phyloP scores from a whole-genome alignment of 2,113 vertebrate genomes.

The Mastomys coucha region DNA sequence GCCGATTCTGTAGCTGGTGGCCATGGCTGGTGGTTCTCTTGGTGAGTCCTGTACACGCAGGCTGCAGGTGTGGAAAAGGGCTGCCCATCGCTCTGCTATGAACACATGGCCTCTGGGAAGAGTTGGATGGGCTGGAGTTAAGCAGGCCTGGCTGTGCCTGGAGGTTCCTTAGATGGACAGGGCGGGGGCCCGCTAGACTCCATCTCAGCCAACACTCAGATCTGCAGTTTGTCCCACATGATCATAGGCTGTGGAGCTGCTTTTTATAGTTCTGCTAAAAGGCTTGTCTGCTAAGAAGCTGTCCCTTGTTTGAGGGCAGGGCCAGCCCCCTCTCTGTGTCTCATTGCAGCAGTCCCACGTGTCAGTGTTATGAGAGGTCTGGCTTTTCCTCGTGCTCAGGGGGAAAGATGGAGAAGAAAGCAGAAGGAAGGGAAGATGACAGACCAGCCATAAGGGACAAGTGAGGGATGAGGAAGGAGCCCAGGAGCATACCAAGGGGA shows the following conservation, averaged over 20 bases:
- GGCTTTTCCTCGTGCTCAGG: background rate
- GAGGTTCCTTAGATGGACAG: background rate
- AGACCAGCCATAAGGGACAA: background rate
- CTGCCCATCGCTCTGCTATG: accelerated
- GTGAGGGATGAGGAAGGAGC: background rate
- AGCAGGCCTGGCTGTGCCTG: background rate
- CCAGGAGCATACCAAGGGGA: background rate
- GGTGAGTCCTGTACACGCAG: background rate
- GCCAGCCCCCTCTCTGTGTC: background rate
- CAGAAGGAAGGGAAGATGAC: background rate
- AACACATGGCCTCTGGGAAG: background rate
- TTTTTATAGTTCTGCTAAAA: conserved; percentile 92
- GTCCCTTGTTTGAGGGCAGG: conserved; percentile 76
- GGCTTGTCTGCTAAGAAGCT: conserved; percentile 84
- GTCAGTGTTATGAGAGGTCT: background rate
- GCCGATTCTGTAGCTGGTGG: background rate
- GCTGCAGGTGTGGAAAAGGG: background rate
- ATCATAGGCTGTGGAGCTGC: conserved; percentile 84
- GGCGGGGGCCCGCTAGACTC: background rate
- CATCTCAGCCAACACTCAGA: conserved; percentile 40
- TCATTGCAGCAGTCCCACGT: accelerated
- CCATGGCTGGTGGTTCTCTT: background rate
- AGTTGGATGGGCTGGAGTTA: accelerated
- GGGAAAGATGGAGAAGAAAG: background rate
- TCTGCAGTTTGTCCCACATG: conserved; percentile 84